Percentiles rank a stretch among this genome's conserved stretches.
Conservation (phyloP, 2,113 vertebrate species). For the Willisornis vidua region DNA sequence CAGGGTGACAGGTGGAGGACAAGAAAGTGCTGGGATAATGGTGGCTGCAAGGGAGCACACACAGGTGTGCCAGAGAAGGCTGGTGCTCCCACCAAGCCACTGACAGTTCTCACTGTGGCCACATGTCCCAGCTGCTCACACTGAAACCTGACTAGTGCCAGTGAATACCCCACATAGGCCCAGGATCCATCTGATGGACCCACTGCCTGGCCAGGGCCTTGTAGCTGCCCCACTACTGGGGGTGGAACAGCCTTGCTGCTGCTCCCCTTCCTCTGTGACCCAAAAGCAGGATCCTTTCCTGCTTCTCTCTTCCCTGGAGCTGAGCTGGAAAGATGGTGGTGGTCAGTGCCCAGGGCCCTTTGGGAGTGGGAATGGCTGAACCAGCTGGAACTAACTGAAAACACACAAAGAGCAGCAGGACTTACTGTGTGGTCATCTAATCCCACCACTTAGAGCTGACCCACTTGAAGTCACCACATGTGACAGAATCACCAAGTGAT, state of each 20-base stretch:
- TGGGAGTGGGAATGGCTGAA: neutral
- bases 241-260: neutral
- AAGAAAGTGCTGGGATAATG: neutral
- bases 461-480: neutral
- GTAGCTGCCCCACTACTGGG: neutral
- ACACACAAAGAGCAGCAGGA: neutral
- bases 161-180: neutral
- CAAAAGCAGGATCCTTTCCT: neutral
- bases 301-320: neutral
- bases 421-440: neutral
- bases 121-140: neutral
- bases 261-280: neutral
- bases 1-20: neutral
- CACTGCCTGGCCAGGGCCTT: neutral
- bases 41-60: neutral
- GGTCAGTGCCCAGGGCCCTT: neutral
- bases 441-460: neutral
- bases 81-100: neutral
- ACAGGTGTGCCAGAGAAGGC: neutral
- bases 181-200: neutral
- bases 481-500: conserved; percentile 10
- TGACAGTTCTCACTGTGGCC: neutral
- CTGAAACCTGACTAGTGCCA: neutral
- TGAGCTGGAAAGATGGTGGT: neutral
- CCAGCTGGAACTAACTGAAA: neutral